These are phyloP conservation scores for Danio tinwini DNA, from an alignment of 2,797 vertebrate species.

Conservation along the genomic window DNA sequence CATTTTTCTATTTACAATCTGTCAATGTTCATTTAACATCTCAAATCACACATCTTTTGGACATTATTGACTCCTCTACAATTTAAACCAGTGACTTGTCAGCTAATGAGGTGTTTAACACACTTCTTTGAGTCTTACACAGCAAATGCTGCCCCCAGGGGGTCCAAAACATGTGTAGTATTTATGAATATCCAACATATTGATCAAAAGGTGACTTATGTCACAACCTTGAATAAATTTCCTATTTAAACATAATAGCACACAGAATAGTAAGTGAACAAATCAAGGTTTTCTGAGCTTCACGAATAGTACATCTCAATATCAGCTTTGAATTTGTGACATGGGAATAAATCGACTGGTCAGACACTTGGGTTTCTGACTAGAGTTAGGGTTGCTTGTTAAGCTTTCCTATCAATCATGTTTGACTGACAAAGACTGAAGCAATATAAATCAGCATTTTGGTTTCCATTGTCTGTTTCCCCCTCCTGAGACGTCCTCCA, in stretches of 20 bases:
- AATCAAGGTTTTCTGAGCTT: background rate
- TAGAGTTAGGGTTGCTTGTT: background rate
- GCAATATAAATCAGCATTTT: too few species aligned
- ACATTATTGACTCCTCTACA: background rate
- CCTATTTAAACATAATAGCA: background rate
- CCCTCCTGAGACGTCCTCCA: background rate
- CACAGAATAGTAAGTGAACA: background rate
- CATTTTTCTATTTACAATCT: background rate
- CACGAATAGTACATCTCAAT: background rate
- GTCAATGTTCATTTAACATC: background rate
- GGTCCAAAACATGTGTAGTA: conserved; percentile 10
- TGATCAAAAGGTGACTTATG: background rate
- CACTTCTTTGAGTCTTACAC: background rate
- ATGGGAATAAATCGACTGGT: background rate
- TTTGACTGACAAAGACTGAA: background rate
- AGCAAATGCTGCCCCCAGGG: background rate
- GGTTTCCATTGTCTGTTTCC: background rate
- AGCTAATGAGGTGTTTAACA: conserved; percentile 30
- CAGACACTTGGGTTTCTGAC: background rate
- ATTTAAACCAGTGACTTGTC: conserved; percentile 20
- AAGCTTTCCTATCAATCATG: background rate
- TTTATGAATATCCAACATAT: background rate
- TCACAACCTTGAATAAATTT: background rate
- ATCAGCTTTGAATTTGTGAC: conserved; percentile 6
- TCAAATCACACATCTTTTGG: background rate